Percentiles rank a stretch among this genome's conserved stretches.
These are phyloP conservation scores for Drosophila ficusphila DNA, from an alignment of 1,140 invertebrate species.

Conservation along the genomic window DNA sequence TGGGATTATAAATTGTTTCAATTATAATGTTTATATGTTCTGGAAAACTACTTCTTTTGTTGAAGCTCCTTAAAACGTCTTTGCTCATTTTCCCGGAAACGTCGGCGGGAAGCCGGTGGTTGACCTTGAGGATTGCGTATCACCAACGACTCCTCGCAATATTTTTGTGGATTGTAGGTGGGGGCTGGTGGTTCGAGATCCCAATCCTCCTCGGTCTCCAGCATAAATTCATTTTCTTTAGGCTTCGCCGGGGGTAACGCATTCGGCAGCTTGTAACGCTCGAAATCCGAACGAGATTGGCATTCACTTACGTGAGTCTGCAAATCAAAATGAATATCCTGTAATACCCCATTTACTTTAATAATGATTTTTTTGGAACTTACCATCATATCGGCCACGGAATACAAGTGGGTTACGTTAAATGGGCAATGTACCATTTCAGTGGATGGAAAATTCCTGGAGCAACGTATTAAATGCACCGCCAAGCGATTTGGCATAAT, in stretches of 20 bases:
- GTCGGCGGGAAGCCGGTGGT: neutral
- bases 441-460: neutral
- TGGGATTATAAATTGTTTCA: no score
- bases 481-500: slow-evolving; percentile 13
- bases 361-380: neutral
- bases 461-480: slow-evolving; percentile 18
- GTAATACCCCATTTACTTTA: neutral
- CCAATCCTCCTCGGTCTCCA: slow-evolving; percentile 45
- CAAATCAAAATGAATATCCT: neutral
- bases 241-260: neutral
- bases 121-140: slow-evolving; percentile 10
- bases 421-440: slow-evolving; percentile 26
- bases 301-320: slow-evolving; percentile 19
- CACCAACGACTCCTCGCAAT: neutral
- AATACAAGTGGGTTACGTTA: slow-evolving; percentile 9
- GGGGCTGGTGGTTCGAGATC: slow-evolving; percentile 26
- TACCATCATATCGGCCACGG: slow-evolving; percentile 4
- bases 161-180: slow-evolving; percentile 29
- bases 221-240: neutral
- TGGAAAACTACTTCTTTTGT: no score
- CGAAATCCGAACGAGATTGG: neutral
- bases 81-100: neutral
- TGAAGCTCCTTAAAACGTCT: no score
- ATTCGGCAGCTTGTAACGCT: neutral
- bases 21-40: no score